Conservation (phyloP, 2,888 invertebrate genomes). For the Yponomeuta sedellus region DNA sequence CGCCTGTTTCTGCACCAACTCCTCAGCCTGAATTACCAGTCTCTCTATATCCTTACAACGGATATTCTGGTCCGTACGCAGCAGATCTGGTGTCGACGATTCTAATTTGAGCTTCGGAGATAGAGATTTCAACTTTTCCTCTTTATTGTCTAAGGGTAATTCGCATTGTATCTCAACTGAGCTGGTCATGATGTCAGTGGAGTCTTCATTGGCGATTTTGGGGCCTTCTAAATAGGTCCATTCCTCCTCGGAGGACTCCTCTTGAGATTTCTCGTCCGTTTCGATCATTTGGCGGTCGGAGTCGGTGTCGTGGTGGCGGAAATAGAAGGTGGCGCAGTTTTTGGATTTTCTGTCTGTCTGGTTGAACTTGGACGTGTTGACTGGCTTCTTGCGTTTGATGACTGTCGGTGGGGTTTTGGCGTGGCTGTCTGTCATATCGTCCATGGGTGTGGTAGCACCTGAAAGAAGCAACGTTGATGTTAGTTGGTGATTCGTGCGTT, state of each 20-base stretch:
- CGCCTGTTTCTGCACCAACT: slow-evolving; percentile 81
- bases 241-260: slow-evolving; percentile 72
- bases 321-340: slow-evolving; percentile 90
- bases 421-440: slow-evolving; percentile 44
- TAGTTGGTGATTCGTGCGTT: slow-evolving; percentile 10
- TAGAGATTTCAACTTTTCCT: slow-evolving; percentile 24
- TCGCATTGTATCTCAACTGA: slow-evolving; percentile 70
- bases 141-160: slow-evolving; percentile 47
- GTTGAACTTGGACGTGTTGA: slow-evolving; percentile 78
- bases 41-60: slow-evolving; percentile 82
- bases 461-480: slow-evolving; percentile 26
- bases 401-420: slow-evolving; percentile 63
- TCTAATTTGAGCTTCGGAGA: slow-evolving; percentile 35
- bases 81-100: slow-evolving; percentile 62
- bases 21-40: slow-evolving; percentile 87
- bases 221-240: slow-evolving; percentile 80
- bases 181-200: slow-evolving; percentile 70
- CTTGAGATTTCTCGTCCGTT: slow-evolving; percentile 64
- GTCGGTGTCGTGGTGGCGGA: slow-evolving; percentile 91
- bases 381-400: slow-evolving; percentile 70
- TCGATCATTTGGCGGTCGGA: slow-evolving; percentile 82
- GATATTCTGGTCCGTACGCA: slow-evolving; percentile 63
- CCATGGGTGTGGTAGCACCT: slow-evolving; percentile 42
- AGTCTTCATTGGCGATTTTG: slow-evolving; percentile 62
- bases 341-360: slow-evolving; percentile 87